phyloP scores from a whole-genome alignment of 2,113 vertebrate genomes.

The Spheniscus mendiculus region DNA sequence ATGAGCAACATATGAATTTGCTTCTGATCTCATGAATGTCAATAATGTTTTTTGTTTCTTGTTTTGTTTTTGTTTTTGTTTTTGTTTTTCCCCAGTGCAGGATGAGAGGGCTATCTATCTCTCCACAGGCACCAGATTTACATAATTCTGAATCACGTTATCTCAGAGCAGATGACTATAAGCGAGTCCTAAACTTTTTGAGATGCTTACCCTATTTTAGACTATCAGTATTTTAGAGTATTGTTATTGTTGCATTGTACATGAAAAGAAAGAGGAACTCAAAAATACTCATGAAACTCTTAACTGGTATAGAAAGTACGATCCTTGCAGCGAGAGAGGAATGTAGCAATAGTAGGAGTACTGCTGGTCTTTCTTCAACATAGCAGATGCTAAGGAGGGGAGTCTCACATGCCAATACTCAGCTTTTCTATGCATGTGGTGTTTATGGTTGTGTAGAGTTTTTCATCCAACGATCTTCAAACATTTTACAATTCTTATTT shows the following conservation, averaged over 20 bases:
- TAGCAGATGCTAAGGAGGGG: neutral
- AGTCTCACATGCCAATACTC: neutral
- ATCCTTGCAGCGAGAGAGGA: neutral
- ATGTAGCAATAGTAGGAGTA: neutral
- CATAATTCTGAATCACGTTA: neutral
- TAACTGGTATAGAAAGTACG: neutral
- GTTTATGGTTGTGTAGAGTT: neutral
- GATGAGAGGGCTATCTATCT: neutral
- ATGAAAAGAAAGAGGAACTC: neutral
- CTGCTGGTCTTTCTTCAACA: neutral
- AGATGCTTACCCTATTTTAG: neutral
- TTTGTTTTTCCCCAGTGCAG: neutral
- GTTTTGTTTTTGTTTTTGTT: neutral
- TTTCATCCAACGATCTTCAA: neutral
- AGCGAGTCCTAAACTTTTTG: neutral
- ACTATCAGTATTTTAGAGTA: neutral
- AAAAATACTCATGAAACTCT: neutral
- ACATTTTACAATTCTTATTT: neutral
- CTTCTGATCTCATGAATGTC: neutral
- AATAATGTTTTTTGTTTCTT: neutral
- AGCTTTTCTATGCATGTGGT: neutral
- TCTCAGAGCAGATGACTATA: neutral
- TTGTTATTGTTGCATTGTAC: neutral
- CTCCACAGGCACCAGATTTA: too few relatives aligned
- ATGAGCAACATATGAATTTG: neutral